Base-by-base conservation (phyloP, 2,797 vertebrate genomes). In the Steatocranus sp. region DNA sequence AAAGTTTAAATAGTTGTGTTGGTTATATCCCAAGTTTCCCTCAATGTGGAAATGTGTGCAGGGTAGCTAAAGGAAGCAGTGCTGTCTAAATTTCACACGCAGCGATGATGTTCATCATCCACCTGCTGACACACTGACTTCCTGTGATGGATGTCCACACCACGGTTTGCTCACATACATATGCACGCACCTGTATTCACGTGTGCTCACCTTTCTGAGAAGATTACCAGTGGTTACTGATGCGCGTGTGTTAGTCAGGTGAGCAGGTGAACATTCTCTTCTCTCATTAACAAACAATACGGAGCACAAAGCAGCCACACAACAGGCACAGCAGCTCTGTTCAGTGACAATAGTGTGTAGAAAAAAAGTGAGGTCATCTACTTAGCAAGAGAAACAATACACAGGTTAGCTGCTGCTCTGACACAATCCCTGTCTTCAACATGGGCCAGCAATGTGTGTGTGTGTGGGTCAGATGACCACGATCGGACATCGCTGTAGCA, bases 251-350 rank as follows among this genome's bases (percentile, higher is more conserved):
- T 89, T 4, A 38, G 92, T 94, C 93, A 95, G 89, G 91, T 93
- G 94, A 94, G 90, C 89, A 90, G 90, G 89, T 94, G 94, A 96
- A 94, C 94, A 93, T 95, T 95, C 95, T 94, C 92, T 91, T 85
- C 90, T 90, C 91, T 85, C 91, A 87, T 83, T 86, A 87, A 75
- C 58, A 80, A 86, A 95, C 93, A 95, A 94, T 90, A 15, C 83
- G 17, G 87, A 87, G 79, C 92, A 95, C 94, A 94, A 93, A 93
- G 91, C 88, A 84, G 76, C 83, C 82, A 32, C 87, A 94, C 93
- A 95, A 94, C 83, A 68, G 76, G 30, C 56, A 79, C 78, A 27
- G 89, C 80, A 80, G 93, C 93, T 90, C 89, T 91, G 91, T 91
- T 91, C 83, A 93, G 86, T 86, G 82, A 93, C 92, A 93, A 94